phyloP scores from a whole-genome alignment of 2,113 vertebrate species.

The Madoqua kirkii region DNA sequence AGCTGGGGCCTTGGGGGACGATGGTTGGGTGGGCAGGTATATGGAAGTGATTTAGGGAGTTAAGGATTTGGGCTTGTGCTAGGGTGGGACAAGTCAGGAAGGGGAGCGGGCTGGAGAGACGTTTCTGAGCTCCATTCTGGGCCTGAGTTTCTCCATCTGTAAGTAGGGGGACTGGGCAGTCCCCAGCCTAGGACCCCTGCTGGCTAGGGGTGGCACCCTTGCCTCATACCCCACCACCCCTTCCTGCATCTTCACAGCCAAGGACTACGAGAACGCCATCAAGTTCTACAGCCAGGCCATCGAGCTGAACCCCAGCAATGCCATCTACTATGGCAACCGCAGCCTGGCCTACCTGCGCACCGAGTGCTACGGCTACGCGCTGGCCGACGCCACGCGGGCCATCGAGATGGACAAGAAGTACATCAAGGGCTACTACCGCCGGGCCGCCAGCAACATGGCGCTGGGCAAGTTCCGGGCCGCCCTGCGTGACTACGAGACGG shows the following conservation, averaged over 20 bases:
- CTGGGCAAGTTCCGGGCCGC: conserved; percentile 96
- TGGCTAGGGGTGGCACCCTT: rapidly evolving
- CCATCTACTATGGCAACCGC: conserved; percentile 94
- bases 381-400: conserved; percentile 91
- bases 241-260: conserved; percentile 73
- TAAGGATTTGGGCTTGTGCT: not conserved
- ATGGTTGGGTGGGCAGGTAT: not conserved
- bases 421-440: conserved; percentile 94
- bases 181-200: not conserved
- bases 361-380: conserved; percentile 94
- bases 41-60: not conserved
- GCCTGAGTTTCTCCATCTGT: not conserved
- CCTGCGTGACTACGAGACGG: conserved; percentile 95
- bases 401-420: conserved; percentile 93
- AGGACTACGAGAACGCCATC: conserved; percentile 95
- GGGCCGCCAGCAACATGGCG: conserved; percentile 96
- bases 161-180: rapidly evolving
- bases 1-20: not conserved
- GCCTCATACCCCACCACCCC: not conserved
- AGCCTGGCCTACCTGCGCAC: conserved; percentile 96
- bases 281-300: conserved; percentile 92
- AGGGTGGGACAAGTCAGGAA: not conserved
- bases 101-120: not conserved
- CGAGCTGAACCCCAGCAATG: conserved; percentile 88
- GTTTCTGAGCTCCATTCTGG: not conserved